Evolutionary conservation across 2,113 vertebrate species (phyloP).

Genomic region (Brevimyrus niger): DNA sequence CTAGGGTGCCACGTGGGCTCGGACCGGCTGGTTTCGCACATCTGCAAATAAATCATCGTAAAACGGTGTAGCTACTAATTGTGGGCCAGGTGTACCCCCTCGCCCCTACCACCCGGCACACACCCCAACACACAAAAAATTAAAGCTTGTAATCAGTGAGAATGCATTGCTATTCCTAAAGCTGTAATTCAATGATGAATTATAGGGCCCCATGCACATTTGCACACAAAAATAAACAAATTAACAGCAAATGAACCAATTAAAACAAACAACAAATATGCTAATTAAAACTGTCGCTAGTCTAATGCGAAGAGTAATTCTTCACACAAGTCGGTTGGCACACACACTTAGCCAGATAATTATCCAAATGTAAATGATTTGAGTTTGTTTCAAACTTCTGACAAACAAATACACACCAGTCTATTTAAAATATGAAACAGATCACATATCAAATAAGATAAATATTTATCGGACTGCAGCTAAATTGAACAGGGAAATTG

Average conservation of each 20-base stretch:
- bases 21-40: neutral
- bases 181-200: neutral
- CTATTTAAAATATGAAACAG: neutral
- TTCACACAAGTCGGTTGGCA: neutral
- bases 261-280: neutral
- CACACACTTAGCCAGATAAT: neutral
- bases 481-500: conserved; percentile 8
- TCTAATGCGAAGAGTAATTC: conserved; percentile 7
- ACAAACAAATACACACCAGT: neutral
- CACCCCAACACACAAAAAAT: neutral
- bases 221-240: neutral
- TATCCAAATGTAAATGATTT: neutral
- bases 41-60: neutral
- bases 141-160: neutral
- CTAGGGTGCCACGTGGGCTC: neutral
- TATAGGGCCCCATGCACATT: neutral
- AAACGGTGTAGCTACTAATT: neutral
- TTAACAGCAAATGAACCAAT: neutral
- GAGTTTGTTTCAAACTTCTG: neutral
- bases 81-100: neutral
- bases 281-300: neutral
- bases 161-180: neutral
- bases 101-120: neutral
- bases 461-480: neutral
- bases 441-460: conserved; percentile 4